Evolutionary conservation across 2,888 invertebrate genomes (phyloP), one percentile per base, ranked within the genome.

Genomic region (Polylopha cassiicola): DNA sequence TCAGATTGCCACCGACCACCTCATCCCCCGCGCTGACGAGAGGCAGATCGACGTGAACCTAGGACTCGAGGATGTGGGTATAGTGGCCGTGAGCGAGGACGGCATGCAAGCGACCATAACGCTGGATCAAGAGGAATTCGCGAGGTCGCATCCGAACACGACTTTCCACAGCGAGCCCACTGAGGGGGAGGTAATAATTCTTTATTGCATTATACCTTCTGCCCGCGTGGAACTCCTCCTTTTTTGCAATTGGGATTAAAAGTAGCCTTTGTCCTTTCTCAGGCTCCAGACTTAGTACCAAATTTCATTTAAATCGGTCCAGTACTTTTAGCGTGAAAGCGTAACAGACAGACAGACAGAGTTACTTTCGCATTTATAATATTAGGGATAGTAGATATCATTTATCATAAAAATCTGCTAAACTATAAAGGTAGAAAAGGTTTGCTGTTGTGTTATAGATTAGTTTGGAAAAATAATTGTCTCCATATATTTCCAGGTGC

Each of bases 151-250:
- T 43, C 86, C 86, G 0, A 86, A 86, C 30, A 86, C 86, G 0
- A 86, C 86, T 0, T 86, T 86, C 56, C 85, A 86, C 34, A 81
- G 75, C 14, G 86, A 86, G 41, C 81, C 84, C 0, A 74, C 69
- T 4, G 82, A 81, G 0, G 73, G 60, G 27, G 78, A 68, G 71
- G 82, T 77, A 37, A 49, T 50, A 24, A 10, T 13, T 8, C 34
- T 18, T 39, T 16, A 21, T 27, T 6, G 23, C 11, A 14, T 17
- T 30, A 18, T 28, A n/a, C n/a, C n/a, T n/a, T n/a, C n/a, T n/a
- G n/a, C n/a, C n/a, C n/a, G n/a, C n/a, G n/a, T n/a, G n/a, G n/a
- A n/a, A n/a, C n/a, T n/a, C n/a, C n/a, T n/a, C n/a, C n/a, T n/a
- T n/a, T n/a, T n/a, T n/a, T n/a, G n/a, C n/a, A n/a, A n/a, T n/a